Conservation (phyloP, 2,888 invertebrate genomes). For the Habrosyne pyritoides region DNA sequence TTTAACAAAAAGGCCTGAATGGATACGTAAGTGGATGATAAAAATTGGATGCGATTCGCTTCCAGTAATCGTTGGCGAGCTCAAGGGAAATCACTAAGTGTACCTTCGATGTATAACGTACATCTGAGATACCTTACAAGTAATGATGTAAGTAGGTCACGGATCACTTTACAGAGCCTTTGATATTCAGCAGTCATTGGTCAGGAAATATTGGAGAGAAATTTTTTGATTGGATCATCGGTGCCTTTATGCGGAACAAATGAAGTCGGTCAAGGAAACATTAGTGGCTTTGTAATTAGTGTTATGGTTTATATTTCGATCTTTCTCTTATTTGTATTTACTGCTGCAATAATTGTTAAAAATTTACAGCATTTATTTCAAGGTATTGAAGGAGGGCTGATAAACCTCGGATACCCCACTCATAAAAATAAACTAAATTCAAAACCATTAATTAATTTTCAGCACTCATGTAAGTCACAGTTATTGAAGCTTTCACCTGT, state of each 20-base stretch:
- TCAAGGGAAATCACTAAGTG: constrained; percentile 70
- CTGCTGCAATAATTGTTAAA: no score
- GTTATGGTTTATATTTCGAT: not conserved
- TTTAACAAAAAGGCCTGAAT: constrained; percentile 56
- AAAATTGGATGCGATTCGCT: constrained; percentile 73
- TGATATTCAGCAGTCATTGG: constrained; percentile 7
- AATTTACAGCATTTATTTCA: no score
- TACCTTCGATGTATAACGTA: constrained; percentile 41
- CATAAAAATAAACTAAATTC: no score
- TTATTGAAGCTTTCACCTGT: no score
- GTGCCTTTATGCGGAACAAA: not conserved
- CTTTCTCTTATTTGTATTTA: not conserved
- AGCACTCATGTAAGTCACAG: no score
- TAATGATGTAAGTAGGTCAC: constrained; percentile 32
- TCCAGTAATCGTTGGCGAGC: constrained; percentile 55
- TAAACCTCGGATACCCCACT: no score
- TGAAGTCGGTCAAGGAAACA: not conserved
- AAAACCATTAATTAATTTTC: no score
- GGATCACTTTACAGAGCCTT: constrained; percentile 12
- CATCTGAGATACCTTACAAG: constrained; percentile 27
- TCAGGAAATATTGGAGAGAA: not conserved
- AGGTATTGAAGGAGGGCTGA: no score
- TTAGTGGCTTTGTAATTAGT: not conserved
- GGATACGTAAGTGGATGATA: constrained; percentile 64
- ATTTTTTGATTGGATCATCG: constrained; percentile 6